phyloP scores from a whole-genome alignment of 2,113 vertebrate species.

The Ceuthmochares aereus region DNA sequence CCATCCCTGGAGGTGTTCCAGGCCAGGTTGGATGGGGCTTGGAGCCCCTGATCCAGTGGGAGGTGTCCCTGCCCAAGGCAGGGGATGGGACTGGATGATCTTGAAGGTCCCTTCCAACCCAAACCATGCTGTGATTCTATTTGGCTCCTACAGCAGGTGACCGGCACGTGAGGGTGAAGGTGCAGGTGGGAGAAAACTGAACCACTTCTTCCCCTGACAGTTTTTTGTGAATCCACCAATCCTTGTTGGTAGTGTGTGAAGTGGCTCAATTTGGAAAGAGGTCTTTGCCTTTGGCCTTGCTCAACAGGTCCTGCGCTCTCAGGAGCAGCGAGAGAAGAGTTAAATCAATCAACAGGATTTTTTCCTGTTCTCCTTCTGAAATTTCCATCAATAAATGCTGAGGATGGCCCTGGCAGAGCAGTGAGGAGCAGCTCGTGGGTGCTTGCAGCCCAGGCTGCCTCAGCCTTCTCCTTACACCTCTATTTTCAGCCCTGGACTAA shows the following conservation, averaged over 20 bases:
- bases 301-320: background rate
- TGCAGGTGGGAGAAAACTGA: background rate
- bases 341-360: background rate
- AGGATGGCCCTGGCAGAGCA: rapidly evolving
- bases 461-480: background rate
- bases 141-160: background rate
- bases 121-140: background rate
- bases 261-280: background rate
- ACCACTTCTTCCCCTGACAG: background rate
- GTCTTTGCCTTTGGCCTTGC: background rate
- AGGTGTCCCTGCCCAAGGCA: too few species aligned
- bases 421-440: background rate
- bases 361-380: background rate
- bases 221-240: background rate
- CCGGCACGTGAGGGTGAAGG: background rate
- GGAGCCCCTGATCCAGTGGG: too few species aligned
- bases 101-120: too few species aligned
- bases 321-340: background rate
- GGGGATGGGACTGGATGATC: too few species aligned
- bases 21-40: too few species aligned
- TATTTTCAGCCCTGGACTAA: constrained; percentile 29
- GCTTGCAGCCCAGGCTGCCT: background rate
- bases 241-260: background rate
- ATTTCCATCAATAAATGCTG: background rate
- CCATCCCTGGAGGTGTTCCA: too few species aligned